Conservation (phyloP, 2,888 invertebrate genomes). For the Thumatha senex region DNA sequence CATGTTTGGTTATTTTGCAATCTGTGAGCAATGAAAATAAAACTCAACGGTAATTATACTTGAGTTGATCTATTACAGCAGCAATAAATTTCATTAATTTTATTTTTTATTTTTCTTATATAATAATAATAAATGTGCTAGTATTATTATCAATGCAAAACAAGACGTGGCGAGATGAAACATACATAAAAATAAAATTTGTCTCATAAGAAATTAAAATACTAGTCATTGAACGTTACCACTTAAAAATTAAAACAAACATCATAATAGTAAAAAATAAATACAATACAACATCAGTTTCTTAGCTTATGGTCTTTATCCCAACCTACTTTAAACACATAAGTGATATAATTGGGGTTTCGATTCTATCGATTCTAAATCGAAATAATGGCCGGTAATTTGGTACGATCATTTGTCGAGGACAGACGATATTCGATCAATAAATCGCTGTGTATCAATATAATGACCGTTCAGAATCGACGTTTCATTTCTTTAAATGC, state of each 20-base stretch:
- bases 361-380: conserved; percentile 82
- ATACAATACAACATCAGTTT: conserved; percentile 47
- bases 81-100: too few relatives aligned
- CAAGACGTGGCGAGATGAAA: too few relatives aligned
- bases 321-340: conserved; percentile 82
- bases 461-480: conserved; percentile 76
- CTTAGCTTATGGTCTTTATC: conserved; percentile 68
- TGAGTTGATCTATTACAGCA: conserved; percentile 53
- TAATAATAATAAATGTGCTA: conserved; percentile 9
- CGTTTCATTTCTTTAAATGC: conserved; percentile 83
- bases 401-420: conserved; percentile 79
- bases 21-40: conserved; percentile 74
- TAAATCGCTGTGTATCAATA: conserved; percentile 81
- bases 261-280: conserved; percentile 36
- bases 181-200: neutral
- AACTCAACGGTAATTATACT: conserved; percentile 63
- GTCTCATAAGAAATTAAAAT: too few relatives aligned
- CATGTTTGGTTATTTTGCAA: conserved; percentile 70
- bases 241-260: conserved; percentile 44
- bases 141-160: conserved; percentile 1
- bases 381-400: conserved; percentile 81
- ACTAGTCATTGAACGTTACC: conserved; percentile 12
- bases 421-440: conserved; percentile 83
- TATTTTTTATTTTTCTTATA: conserved; percentile 10
- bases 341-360: conserved; percentile 83